These are phyloP conservation scores for Cacoxenus indagator DNA, from an alignment of 2,888 invertebrate species.

Conservation along the genomic window DNA sequence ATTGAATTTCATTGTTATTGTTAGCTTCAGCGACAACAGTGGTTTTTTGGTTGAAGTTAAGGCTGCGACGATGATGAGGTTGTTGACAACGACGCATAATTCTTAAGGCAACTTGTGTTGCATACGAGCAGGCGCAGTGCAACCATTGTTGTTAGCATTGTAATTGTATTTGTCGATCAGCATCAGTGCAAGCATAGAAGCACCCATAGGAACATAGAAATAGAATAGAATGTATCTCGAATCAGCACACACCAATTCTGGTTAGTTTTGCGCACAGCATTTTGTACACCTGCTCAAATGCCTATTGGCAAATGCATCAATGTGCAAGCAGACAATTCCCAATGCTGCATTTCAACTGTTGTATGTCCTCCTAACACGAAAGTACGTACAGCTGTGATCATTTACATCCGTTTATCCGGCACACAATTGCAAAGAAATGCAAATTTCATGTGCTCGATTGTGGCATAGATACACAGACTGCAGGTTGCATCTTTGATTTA, in stretches of 20 bases:
- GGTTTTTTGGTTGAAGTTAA: too few relatives aligned
- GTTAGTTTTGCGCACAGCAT: background rate
- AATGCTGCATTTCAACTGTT: background rate
- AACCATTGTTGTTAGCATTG: background rate
- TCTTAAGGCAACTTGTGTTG: background rate
- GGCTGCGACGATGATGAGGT: background rate
- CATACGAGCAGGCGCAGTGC: background rate
- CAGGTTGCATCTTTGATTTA: background rate
- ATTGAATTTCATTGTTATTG: conserved; percentile 6
- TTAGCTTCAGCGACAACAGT: background rate
- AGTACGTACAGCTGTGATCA: background rate
- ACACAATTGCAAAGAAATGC: conserved; percentile 18
- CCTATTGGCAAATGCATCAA: conserved; percentile 16
- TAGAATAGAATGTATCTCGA: background rate
- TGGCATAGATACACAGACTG: background rate
- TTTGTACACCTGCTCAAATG: background rate
- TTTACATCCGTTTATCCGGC: conserved; percentile 13
- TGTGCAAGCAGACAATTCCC: conserved; percentile 5
- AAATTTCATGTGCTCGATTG: conserved; percentile 1
- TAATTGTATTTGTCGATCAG: conserved; percentile 14
- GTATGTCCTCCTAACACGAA: background rate
- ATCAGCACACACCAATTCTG: background rate
- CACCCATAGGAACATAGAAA: too few relatives aligned
- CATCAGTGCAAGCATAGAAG: too few relatives aligned
- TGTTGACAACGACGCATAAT: background rate